Evolutionary conservation across 2,888 invertebrate genomes (phyloP), one percentile per base, ranked within the genome.

Genomic region (Lymantria dispar): DNA sequence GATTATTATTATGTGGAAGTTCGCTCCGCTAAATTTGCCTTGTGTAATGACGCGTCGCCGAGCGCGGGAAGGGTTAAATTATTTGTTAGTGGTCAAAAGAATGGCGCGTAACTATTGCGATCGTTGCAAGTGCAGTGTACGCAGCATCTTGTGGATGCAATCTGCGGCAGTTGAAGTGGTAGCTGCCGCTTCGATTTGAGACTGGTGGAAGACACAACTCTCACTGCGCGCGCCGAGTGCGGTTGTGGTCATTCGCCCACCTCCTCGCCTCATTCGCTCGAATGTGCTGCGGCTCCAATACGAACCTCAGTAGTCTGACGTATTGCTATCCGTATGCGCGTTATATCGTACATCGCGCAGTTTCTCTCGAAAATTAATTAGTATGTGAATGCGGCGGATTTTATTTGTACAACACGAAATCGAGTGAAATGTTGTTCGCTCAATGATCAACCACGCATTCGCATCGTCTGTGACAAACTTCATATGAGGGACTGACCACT

Each of bases 221-320:
- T 87, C 85, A 83, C 85, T 89, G 90, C 89, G 87, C 90, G 89
- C 89, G 87, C 83, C 83, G 88, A 78, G 87, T 77, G 76, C 78
- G 85, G 85, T 86, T 77, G 88, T 84, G 79, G 68, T 73, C 76
- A 76, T 67, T 83, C 40, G 78, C 77, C 74, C 80, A 78, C 78
- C 76, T 81, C 77, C 74, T 74, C 74, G 68, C 69, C 68, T 70
- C 73, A 68, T 57, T 64, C 68, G 61, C 60, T 69, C 68, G 64
- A 67, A 68, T 76, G 68, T 67, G 68, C 53, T 71, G 68, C 68
- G 66, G 73, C 72, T 22, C 5, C 22, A 22, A 22, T 22, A 22
- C 22, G 5, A 22, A 22, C 22, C 70, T 83, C 81, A 88, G 87
- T 87, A 74, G 64, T 78, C 81, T 69, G 74, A 73, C 78, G 78